Conservation (phyloP, 2,113 vertebrate genomes). For the Murina feae region DNA sequence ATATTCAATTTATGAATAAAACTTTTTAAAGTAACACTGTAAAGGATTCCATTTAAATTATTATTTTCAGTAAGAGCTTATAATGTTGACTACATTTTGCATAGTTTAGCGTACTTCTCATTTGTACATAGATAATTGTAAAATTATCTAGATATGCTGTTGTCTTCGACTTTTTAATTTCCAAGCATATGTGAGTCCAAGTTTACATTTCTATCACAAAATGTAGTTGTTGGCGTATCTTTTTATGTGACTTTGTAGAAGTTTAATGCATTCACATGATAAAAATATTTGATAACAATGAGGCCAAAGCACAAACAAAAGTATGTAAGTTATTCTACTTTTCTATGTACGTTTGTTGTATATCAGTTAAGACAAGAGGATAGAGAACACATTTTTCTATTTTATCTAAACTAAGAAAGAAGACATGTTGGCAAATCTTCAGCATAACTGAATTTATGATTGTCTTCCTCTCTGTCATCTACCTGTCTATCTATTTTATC, state of each 20-base stretch:
- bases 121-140: background rate
- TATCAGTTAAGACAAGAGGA: background rate
- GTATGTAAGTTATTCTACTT: background rate
- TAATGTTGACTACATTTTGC: background rate
- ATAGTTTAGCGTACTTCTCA: background rate
- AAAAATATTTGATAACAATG: background rate
- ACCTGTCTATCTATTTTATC: background rate
- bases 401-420: background rate
- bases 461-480: background rate
- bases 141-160: background rate
- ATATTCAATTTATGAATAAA: background rate
- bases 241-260: background rate
- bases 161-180: background rate
- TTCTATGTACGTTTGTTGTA: background rate
- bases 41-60: background rate
- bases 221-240: background rate
- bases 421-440: background rate
- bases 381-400: background rate
- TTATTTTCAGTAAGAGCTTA: background rate
- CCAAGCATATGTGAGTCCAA: background rate
- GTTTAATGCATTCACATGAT: background rate
- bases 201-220: background rate
- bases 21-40: background rate
- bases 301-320: background rate
- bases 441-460: background rate